Conservation (phyloP, 2,888 invertebrate species). For the Cheilosia urbana region DNA sequence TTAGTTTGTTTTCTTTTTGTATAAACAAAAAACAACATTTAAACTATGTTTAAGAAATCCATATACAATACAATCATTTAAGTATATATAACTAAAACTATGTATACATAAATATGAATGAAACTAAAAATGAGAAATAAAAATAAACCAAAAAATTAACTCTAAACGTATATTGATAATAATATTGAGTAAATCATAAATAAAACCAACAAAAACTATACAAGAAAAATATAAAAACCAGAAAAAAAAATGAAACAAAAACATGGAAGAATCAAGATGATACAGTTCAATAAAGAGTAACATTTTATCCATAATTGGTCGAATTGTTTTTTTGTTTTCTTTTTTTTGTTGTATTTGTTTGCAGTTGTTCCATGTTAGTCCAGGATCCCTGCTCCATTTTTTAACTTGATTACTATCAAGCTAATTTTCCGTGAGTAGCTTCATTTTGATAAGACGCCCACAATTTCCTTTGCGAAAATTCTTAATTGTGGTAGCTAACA, state of each 20-base stretch:
- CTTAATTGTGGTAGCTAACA: no score
- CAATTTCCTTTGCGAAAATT: no score
- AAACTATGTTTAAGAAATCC: constrained; percentile 68
- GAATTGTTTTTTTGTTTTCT: not conserved
- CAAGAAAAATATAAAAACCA: constrained; percentile 48
- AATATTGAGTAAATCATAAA: constrained; percentile 61
- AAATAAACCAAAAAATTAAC: constrained; percentile 72
- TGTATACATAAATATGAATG: constrained; percentile 66
- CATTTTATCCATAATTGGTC: constrained; percentile 70
- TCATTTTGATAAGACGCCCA: no score
- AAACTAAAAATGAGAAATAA: constrained; percentile 44
- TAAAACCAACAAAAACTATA: constrained; percentile 51
- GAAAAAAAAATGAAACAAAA: constrained; percentile 48
- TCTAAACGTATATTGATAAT: constrained; percentile 72
- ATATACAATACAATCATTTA: constrained; percentile 75
- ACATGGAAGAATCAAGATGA: constrained; percentile 58
- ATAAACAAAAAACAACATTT: constrained; percentile 63
- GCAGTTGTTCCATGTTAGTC: no score
- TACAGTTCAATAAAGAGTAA: constrained; percentile 75
- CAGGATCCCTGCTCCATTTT: no score
- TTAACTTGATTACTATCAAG: no score
- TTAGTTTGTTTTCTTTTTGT: constrained; percentile 73
- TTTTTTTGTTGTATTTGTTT: not conserved
- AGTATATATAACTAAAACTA: constrained; percentile 67
- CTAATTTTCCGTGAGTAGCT: no score